Evolutionary conservation across 37 sponge, comb jelly and placozoan genomes (phyloP).

Genomic region (Spongia lamella): DNA sequence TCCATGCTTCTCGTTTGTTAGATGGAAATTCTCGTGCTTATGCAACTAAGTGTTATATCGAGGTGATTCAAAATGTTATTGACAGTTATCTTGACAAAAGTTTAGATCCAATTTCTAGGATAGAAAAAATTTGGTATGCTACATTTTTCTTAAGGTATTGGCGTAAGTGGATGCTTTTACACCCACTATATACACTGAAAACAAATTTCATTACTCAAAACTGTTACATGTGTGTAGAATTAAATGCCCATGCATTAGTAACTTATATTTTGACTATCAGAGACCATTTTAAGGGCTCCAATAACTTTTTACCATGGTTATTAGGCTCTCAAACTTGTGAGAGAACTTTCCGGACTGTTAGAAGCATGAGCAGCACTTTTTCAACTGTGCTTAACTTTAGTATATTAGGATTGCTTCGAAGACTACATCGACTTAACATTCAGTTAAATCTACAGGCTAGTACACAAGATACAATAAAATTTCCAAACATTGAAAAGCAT

Average conservation of each 20-base stretch:
- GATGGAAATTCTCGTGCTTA: constrained; percentile 38
- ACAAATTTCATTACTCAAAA: constrained; percentile 46
- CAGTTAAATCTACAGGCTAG: constrained; percentile 29
- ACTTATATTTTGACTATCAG: constrained; percentile 11
- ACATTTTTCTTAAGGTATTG: too few relatives aligned
- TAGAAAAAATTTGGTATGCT: constrained; percentile 44
- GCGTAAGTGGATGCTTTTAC: constrained; percentile 28
- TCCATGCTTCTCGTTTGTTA: constrained; percentile 14
- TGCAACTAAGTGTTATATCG: constrained; percentile 29
- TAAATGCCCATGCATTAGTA: constrained; percentile 39
- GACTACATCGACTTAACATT: constrained; percentile 48
- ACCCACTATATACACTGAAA: constrained; percentile 35
- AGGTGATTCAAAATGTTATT: constrained; percentile 13
- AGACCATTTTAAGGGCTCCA: neutral
- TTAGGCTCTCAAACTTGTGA: constrained; percentile 65
- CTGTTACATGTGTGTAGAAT: constrained; percentile 51
- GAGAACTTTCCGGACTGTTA: constrained; percentile 38
- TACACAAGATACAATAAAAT: constrained; percentile 24
- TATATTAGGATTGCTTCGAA: constrained; percentile 42
- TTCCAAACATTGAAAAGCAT: constrained; percentile 19
- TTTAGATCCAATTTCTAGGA: constrained; percentile 9
- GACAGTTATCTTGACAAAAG: constrained; percentile 50
- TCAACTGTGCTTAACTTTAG: constrained; percentile 56
- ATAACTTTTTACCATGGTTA: constrained; percentile 47
- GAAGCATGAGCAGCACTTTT: too few relatives aligned